A percentile compares a stretch with the other conserved stretches of the same genome.
Conservation (phyloP, 2,113 vertebrate genomes). For the Noctilio leporinus region DNA sequence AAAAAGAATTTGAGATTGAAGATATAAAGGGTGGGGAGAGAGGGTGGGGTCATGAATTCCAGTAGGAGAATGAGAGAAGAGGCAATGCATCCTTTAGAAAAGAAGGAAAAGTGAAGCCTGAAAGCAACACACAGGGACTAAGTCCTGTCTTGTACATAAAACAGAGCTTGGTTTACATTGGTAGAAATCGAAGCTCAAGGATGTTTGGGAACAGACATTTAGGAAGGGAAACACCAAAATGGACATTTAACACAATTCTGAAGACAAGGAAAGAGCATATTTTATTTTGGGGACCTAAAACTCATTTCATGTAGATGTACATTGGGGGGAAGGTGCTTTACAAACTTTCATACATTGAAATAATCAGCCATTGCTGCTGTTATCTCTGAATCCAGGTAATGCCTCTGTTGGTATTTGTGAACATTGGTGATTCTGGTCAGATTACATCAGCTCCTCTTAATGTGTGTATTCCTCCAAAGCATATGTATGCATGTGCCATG, state of each 20-base stretch:
- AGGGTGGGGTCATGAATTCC: not conserved
- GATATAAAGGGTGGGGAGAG: not conserved
- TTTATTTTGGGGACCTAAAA: not conserved
- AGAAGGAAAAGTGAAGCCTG: not conserved
- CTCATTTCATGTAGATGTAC: not conserved
- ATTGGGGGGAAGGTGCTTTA: not conserved
- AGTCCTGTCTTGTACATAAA: not conserved
- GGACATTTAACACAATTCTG: not conserved
- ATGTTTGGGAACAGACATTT: not conserved
- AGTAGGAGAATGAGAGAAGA: not conserved
- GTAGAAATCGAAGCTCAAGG: not conserved
- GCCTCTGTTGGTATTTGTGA: not conserved
- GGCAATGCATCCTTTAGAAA: not conserved
- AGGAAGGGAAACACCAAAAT: not conserved
- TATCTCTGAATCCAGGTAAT: not conserved
- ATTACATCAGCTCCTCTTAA: not conserved
- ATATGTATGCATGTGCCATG: rapidly evolving
- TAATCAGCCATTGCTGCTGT: not conserved
- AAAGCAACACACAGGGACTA: not conserved
- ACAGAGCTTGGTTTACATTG: not conserved
- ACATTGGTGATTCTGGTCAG: not conserved
- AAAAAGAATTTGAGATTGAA: not conserved
- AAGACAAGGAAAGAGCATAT: not conserved
- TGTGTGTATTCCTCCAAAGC: not conserved
- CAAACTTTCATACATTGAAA: not conserved